phyloP scores from a whole-genome alignment of 2,888 invertebrate species.

The Mamestra brassicae region DNA sequence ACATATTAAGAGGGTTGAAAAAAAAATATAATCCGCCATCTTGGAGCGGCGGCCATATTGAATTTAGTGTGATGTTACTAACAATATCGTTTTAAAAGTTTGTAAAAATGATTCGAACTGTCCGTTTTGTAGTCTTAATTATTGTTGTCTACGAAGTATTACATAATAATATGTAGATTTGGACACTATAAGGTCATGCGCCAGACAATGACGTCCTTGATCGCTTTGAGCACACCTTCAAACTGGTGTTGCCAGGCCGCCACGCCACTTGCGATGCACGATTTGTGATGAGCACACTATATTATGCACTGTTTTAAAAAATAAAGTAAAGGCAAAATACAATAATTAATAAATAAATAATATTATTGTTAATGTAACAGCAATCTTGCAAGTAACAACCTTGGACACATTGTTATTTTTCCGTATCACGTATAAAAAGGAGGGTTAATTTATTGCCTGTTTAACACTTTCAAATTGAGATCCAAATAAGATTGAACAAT shows the following conservation, averaged over 20 bases:
- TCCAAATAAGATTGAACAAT: background rate
- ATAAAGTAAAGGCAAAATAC: background rate
- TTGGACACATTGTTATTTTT: conserved; percentile 6
- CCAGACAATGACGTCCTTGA: conserved; percentile 61
- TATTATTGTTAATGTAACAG: no score
- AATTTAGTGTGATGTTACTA: no score
- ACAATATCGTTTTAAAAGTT: no score
- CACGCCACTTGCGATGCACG: conserved; percentile 7
- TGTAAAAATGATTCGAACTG: conserved; percentile 10
- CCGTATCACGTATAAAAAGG: background rate
- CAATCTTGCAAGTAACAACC: background rate
- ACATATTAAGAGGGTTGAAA: no score
- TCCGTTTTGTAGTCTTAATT: background rate
- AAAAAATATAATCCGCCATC: no score
- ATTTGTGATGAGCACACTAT: background rate
- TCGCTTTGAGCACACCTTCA: conserved; percentile 27
- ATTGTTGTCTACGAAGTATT: conserved; percentile 8
- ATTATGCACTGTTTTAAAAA: background rate
- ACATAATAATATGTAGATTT: conserved; percentile 25
- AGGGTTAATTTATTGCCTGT: background rate
- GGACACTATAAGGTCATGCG: conserved; percentile 23
- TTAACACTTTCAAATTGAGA: background rate
- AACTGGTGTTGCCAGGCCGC: conserved; percentile 20
- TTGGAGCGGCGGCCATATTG: no score
- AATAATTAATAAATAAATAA: background rate